A percentile compares a stretch with the other conserved stretches of the same genome.
Conservation (phyloP, 1,140 invertebrate genomes). For the Calycopis cecrops region DNA sequence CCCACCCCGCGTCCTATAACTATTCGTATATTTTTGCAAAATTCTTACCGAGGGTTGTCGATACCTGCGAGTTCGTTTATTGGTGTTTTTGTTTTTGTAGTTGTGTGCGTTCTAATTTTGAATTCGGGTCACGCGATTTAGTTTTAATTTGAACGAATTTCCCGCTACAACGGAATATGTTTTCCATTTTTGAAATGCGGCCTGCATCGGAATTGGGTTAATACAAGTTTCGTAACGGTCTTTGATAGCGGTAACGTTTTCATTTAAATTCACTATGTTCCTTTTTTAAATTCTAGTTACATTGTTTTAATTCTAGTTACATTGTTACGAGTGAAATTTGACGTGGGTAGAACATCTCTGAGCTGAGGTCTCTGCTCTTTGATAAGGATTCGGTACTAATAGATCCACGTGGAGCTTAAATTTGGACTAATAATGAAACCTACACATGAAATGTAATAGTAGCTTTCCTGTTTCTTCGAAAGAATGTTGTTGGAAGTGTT, state of each 20-base stretch:
- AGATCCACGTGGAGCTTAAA: too few relatives aligned
- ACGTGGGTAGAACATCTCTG: too few relatives aligned
- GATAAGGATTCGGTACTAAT: too few relatives aligned
- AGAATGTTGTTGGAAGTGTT: too few relatives aligned
- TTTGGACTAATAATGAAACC: too few relatives aligned
- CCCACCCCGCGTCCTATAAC: conserved; percentile 43
- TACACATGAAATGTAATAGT: too few relatives aligned
- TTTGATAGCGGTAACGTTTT: not conserved
- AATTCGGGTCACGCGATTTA: conserved; percentile 67
- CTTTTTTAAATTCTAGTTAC: too few relatives aligned
- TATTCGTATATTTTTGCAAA: conserved; percentile 71
- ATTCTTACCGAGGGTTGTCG: conserved; percentile 62
- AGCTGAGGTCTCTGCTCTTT: too few relatives aligned
- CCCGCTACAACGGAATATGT: conserved; percentile 37
- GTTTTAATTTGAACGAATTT: conserved; percentile 66
- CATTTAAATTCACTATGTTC: not conserved
- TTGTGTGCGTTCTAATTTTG: conserved; percentile 45
- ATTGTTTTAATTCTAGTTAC: too few relatives aligned
- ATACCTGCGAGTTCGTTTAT: conserved; percentile 60
- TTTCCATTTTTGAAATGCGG: conserved; percentile 32
- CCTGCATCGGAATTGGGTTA: conserved; percentile 21
- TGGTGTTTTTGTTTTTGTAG: conserved; percentile 55
- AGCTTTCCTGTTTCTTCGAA: too few relatives aligned
- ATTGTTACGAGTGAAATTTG: too few relatives aligned
- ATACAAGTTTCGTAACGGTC: conserved; percentile 5